A percentile compares a stretch with the other conserved stretches of the same genome.
Evolutionary conservation across 1,140 invertebrate species (phyloP).

Genomic region (Myzus persicae): DNA sequence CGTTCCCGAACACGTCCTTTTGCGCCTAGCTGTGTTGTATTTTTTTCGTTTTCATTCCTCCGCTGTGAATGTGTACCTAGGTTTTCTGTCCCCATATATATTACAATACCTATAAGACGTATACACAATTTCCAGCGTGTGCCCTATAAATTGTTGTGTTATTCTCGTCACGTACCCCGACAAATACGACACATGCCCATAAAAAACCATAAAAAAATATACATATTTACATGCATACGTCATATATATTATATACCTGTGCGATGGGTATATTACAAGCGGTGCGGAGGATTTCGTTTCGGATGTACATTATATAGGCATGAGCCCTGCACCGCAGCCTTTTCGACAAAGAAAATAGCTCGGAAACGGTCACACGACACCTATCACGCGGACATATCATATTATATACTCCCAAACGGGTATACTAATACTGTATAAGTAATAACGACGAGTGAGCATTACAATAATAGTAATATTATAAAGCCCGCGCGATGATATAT

Average conservation of each 20-base stretch:
- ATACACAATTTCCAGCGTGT: background rate
- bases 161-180: slow-evolving; percentile 30
- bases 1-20: background rate
- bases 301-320: background rate
- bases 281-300: background rate
- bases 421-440: background rate
- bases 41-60: background rate
- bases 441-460: background rate
- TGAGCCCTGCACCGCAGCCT: too few relatives aligned
- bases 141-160: background rate
- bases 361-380: slow-evolving; percentile 7
- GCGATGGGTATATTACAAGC: too few relatives aligned
- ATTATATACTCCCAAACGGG: background rate
- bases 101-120: too few relatives aligned
- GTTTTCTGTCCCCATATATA: background rate
- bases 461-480: background rate
- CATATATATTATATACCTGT: background rate
- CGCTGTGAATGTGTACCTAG: background rate
- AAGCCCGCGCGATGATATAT: background rate
- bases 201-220: background rate
- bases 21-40: background rate
- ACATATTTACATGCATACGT: too few relatives aligned
- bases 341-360: slow-evolving; percentile 39
- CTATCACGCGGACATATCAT: slow-evolving; percentile 21
- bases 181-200: background rate